Percentiles rank a stretch among this genome's conserved stretches.
Conservation (phyloP, 2,113 vertebrate genomes). For the Chlamydotis undulata region DNA sequence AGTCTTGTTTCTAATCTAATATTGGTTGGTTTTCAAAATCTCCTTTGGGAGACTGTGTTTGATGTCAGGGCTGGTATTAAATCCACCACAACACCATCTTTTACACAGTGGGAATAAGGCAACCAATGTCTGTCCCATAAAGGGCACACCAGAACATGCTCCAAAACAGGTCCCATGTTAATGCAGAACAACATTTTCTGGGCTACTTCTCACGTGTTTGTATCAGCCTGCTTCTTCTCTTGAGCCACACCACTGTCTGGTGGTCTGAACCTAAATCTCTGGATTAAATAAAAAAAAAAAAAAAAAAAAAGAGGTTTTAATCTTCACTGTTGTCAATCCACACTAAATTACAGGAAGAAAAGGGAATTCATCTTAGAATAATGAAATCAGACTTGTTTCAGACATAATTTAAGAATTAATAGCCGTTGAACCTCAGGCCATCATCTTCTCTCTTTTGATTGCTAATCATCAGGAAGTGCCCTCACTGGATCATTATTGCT, state of each 20-base stretch:
- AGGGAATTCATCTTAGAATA: background rate
- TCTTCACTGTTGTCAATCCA: background rate
- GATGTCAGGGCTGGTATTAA: background rate
- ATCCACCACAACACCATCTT: background rate
- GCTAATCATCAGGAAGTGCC: conserved; percentile 19
- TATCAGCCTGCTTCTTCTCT: background rate
- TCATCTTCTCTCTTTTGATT: background rate
- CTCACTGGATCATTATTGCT: background rate
- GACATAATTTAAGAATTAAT: background rate
- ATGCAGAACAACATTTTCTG: background rate
- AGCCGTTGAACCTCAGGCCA: background rate
- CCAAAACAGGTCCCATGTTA: background rate
- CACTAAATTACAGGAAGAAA: background rate
- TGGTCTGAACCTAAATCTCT: background rate
- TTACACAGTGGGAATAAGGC: background rate
- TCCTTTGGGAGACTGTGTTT: background rate
- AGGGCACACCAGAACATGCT: background rate
- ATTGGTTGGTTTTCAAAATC: background rate
- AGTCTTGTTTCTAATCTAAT: background rate
- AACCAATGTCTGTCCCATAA: background rate
- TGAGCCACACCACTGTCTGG: background rate
- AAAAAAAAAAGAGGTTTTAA: background rate
- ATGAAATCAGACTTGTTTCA: background rate
- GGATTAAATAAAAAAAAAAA: background rate
- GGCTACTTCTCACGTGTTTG: background rate